phyloP scores from a whole-genome alignment of 2,888 invertebrate genomes.

The Melanargia galathea region DNA sequence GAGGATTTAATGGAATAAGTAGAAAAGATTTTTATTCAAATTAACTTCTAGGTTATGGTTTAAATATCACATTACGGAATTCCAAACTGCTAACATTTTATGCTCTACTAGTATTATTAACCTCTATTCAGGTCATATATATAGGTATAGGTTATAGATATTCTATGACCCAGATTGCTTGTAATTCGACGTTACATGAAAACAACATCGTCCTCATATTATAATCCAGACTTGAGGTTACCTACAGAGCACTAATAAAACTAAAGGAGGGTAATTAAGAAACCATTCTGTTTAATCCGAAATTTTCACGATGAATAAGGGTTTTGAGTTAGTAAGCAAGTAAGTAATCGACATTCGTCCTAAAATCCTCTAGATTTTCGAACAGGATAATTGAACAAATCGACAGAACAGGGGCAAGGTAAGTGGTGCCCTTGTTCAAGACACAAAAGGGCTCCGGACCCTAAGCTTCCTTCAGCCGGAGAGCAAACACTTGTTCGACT shows the following conservation, averaged over 20 bases:
- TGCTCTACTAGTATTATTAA: conserved; percentile 15
- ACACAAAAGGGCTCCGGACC: conserved; percentile 61
- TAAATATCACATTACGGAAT: not conserved
- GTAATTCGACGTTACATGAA: not conserved
- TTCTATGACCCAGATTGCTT: not conserved
- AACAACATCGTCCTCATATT: not conserved
- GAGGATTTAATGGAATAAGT: too few species aligned
- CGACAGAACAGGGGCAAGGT: conserved; percentile 9
- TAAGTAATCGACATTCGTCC: too few species aligned
- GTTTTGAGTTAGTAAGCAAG: not conserved
- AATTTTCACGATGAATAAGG: not conserved
- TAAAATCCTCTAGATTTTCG: not conserved
- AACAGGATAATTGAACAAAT: conserved; percentile 18
- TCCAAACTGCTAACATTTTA: conserved; percentile 5
- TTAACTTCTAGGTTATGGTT: too few species aligned
- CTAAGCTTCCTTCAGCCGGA: conserved; percentile 62
- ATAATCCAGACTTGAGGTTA: not conserved
- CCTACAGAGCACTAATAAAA: not conserved
- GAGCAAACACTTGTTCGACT: conserved; percentile 61
- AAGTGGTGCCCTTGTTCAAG: conserved; percentile 43
- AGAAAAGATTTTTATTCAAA: too few species aligned
- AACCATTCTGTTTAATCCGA: not conserved
- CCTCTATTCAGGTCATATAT: conserved; percentile 5
- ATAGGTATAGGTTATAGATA: not conserved
- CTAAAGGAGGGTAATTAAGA: not conserved